phyloP scores from a whole-genome alignment of 2,113 vertebrate species.

The Pelecanoides urinatrix region DNA sequence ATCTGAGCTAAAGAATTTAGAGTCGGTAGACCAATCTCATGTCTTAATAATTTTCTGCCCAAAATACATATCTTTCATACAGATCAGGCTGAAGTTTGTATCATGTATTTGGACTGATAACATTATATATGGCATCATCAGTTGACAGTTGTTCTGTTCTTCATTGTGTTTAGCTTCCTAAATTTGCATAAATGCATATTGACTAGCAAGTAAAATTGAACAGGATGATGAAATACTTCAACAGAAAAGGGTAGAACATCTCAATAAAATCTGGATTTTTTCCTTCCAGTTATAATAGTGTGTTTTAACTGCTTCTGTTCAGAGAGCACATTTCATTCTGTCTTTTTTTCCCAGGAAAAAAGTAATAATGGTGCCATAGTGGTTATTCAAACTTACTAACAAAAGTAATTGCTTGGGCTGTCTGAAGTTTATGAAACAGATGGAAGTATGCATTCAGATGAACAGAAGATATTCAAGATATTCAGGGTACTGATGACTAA shows the following conservation, averaged over 20 bases:
- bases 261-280: not conserved
- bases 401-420: not conserved
- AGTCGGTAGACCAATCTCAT: not conserved
- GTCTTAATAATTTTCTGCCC: not conserved
- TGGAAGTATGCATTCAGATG: not conserved
- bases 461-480: not conserved
- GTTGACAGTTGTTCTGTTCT: not conserved
- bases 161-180: not conserved
- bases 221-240: not conserved
- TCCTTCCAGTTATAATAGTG: not conserved
- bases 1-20: not conserved
- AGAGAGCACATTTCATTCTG: not conserved
- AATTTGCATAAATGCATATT: not conserved
- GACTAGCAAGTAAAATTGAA: not conserved
- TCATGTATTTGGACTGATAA: not conserved
- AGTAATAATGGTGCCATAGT: not conserved
- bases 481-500: not conserved
- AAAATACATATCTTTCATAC: not conserved
- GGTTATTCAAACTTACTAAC: not conserved
- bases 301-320: not conserved
- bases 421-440: not conserved
- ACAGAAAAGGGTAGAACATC: not conserved
- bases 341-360: not conserved
- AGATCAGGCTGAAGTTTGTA: not conserved
- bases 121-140: not conserved